phyloP scores from a whole-genome alignment of 2,797 vertebrate species.

The Furcifer pardalis region DNA sequence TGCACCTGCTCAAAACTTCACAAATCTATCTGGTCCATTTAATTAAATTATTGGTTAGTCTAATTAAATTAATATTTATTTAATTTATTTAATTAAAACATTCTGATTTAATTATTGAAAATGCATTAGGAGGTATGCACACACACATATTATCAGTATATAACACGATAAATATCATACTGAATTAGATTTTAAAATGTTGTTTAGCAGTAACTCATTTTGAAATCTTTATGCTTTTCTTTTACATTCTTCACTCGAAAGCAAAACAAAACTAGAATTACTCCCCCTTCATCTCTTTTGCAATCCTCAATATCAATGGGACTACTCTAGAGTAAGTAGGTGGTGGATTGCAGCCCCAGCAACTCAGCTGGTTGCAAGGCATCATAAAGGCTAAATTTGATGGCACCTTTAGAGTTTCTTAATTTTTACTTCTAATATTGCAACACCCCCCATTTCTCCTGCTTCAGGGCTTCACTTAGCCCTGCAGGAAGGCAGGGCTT shows the following conservation, averaged over 20 bases:
- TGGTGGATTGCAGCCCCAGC: constrained; percentile 42
- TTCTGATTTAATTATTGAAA: neutral
- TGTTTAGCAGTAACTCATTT: constrained; percentile 47
- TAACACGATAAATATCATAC: neutral
- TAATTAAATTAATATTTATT: neutral
- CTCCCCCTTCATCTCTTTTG: neutral
- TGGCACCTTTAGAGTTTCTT: constrained; percentile 69
- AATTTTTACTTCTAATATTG: constrained; percentile 75
- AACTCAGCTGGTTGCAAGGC: constrained; percentile 57
- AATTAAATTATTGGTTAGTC: neutral
- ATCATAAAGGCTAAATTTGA: constrained; percentile 71
- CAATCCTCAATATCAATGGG: neutral
- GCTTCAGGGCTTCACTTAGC: constrained; percentile 77
- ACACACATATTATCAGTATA: neutral
- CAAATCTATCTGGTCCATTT: neutral
- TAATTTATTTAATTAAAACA: neutral
- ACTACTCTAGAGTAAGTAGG: constrained; percentile 27
- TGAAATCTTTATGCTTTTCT: constrained; percentile 52
- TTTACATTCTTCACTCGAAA: neutral
- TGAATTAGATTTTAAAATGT: neutral
- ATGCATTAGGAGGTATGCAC: neutral
- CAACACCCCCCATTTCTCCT: constrained; percentile 72
- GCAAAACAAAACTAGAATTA: neutral
- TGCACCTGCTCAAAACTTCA: neutral
- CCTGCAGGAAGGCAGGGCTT: constrained; percentile 74